Percentiles rank a stretch among this genome's conserved stretches.
Evolutionary conservation across 1,140 invertebrate genomes (phyloP).

Genomic region (Camponotus floridanus): DNA sequence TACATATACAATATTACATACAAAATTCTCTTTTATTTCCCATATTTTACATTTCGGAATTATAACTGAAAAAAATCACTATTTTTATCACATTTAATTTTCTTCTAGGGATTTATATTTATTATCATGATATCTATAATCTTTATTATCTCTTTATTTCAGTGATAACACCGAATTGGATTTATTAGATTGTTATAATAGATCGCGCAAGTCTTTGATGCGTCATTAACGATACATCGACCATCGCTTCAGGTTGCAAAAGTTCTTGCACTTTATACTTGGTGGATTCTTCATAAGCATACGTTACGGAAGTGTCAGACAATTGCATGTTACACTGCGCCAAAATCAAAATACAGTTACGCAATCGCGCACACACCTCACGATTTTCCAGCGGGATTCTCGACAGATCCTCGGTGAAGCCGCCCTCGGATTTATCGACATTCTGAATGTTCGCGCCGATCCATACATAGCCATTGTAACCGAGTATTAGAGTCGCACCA

Average conservation of each 20-base stretch:
- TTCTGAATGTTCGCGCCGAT: constrained; percentile 91
- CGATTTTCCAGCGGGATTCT: constrained; percentile 90
- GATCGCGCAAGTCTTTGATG: constrained; percentile 87
- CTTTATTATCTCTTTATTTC: neutral
- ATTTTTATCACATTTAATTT: neutral
- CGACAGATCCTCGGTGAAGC: constrained; percentile 93
- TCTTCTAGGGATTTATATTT: neutral
- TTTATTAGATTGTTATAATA: neutral
- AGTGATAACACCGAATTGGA: neutral
- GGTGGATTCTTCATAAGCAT: constrained; percentile 95
- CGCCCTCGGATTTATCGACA: constrained; percentile 91
- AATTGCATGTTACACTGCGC: constrained; percentile 95
- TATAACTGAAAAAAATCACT: neutral
- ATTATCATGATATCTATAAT: neutral
- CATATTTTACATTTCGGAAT: neutral
- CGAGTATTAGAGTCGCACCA: constrained; percentile 96
- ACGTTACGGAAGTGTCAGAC: constrained; percentile 96
- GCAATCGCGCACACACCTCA: constrained; percentile 93
- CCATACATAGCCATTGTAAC: constrained; percentile 99
- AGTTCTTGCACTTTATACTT: constrained; percentile 94
- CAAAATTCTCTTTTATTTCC: constrained; percentile 18
- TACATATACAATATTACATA: neutral
- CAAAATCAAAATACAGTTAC: constrained; percentile 96
- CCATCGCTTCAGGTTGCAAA: constrained; percentile 92
- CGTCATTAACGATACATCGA: constrained; percentile 91